Evolutionary conservation across 2,797 vertebrate genomes (phyloP), one percentile per base, ranked within the genome.

Genomic region (Halcyon leucocephala): DNA sequence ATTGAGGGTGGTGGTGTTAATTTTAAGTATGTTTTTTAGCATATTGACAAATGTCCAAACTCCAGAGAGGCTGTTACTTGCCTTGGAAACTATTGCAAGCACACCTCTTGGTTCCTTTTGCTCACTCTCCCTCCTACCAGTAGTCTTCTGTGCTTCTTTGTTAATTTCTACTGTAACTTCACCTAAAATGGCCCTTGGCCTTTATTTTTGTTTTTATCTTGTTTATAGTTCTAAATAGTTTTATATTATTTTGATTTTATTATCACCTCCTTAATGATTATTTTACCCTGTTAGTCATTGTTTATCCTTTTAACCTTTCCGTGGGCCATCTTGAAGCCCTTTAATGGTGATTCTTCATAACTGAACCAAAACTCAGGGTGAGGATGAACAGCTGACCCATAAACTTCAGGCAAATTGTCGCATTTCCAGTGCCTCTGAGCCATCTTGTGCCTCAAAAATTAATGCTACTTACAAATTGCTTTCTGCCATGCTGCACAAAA

Each of bases 371-470:
- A 58, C 44, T 60, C 20, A 15, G 77, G 33, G 65, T 95, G 64
- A 77, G 41, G 57, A 65, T 71, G 94, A 95, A 49, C 39, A 86
- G 80, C 57, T 91, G 91, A 95, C 35, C 95, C 70, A 57, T 95
- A 91, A 93, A 90, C 51, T 82, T 70, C 67, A 90, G 83, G 86
- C 88, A 86, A 86, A 70, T 54, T 87, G 71, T 82, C 1, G 3
- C 83, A 65, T 93, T 89, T 90, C 60, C 80, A 82, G 78, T 89
- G 93, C 94, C 78, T 93, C 88, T 78, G 88, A 95, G 94, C 88
- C 54, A 76, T 81, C 82, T 71, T 91, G 74, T 74, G 82, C 79
- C 95, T 96, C 93, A 85, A 82, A 94, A 93, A 90, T 89, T 89
- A 86, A 90, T 70, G 88, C 92, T 49, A 19, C 93, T 95, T 90